A percentile compares a stretch with the other conserved stretches of the same genome.
Evolutionary conservation across 2,797 vertebrate genomes (phyloP).

Genomic region (Paramormyrops hopkinsi): DNA sequence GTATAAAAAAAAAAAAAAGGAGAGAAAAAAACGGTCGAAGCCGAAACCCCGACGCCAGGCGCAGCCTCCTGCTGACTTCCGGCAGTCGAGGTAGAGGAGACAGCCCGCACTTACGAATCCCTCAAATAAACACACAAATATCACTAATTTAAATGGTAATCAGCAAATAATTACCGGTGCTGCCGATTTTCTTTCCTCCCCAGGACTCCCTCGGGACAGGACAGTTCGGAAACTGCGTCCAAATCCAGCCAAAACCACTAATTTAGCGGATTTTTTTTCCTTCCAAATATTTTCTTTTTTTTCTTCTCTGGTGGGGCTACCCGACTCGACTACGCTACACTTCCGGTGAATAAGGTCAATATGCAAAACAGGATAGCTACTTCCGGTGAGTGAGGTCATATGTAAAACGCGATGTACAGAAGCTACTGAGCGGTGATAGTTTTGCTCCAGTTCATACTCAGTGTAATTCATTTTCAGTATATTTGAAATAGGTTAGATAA

Average conservation of each 20-base stretch:
- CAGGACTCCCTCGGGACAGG: conserved; percentile 59
- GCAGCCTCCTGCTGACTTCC: conserved; percentile 71
- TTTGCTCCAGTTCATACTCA: neutral
- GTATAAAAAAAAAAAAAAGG: conserved; percentile 47
- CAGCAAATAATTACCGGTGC: conserved; percentile 60
- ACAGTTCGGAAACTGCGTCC: conserved; percentile 68
- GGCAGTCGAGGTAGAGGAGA: conserved; percentile 59
- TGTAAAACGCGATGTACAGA: neutral
- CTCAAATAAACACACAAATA: conserved; percentile 54
- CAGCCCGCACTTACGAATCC: conserved; percentile 37
- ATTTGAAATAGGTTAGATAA: neutral
- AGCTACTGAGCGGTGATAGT: too few species aligned
- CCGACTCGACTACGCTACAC: conserved; percentile 36
- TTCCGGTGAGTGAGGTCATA: conserved; percentile 20
- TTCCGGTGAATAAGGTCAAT: conserved; percentile 46
- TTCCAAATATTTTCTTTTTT: conserved; percentile 37
- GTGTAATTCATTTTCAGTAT: neutral
- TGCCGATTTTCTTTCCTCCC: conserved; percentile 55
- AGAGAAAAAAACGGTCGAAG: conserved; percentile 52
- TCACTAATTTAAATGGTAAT: conserved; percentile 52
- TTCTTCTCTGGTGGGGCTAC: conserved; percentile 47
- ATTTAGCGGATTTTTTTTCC: conserved; percentile 55
- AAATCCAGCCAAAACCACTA: conserved; percentile 62
- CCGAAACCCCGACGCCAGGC: conserved; percentile 55
- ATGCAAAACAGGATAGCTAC: conserved; percentile 16